phyloP scores from a whole-genome alignment of 2,888 invertebrate genomes.

The Panzeria rudis region DNA sequence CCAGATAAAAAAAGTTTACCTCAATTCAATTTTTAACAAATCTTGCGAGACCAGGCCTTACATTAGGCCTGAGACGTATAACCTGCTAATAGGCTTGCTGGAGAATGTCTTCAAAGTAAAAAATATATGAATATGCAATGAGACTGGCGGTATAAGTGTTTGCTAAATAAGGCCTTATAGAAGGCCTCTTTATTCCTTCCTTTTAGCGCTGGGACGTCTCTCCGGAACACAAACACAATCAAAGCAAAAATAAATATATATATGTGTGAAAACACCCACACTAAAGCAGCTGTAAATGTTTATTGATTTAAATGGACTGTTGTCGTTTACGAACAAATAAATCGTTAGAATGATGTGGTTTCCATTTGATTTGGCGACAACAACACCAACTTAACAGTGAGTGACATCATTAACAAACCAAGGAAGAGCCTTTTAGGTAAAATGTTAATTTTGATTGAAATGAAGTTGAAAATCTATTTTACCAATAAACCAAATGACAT shows the following conservation, averaged over 20 bases:
- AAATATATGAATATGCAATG: too few species aligned
- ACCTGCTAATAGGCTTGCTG: too few species aligned
- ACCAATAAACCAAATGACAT: not conserved
- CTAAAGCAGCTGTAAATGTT: not conserved
- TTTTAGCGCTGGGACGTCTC: too few species aligned
- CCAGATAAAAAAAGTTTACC: too few species aligned
- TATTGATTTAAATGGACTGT: slow-evolving; percentile 30
- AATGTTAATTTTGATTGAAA: slow-evolving; percentile 48
- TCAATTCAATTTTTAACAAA: too few species aligned
- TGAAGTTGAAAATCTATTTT: slow-evolving; percentile 8
- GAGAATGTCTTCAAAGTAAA: too few species aligned
- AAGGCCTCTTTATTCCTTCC: too few species aligned
- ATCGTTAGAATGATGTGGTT: slow-evolving; percentile 33
- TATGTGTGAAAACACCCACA: not conserved
- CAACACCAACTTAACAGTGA: not conserved
- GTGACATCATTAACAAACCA: not conserved
- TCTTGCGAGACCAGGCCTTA: too few species aligned
- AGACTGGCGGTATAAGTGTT: too few species aligned
- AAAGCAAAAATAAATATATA: not conserved
- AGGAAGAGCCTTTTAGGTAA: slow-evolving; percentile 21
- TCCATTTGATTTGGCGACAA: slow-evolving; percentile 56
- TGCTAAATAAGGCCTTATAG: too few species aligned
- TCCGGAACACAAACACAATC: not conserved
- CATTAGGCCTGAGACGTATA: too few species aligned
- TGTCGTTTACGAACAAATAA: slow-evolving; percentile 20